phyloP scores from a whole-genome alignment of 2,797 vertebrate genomes.

The Pangasius sanitwongsei region DNA sequence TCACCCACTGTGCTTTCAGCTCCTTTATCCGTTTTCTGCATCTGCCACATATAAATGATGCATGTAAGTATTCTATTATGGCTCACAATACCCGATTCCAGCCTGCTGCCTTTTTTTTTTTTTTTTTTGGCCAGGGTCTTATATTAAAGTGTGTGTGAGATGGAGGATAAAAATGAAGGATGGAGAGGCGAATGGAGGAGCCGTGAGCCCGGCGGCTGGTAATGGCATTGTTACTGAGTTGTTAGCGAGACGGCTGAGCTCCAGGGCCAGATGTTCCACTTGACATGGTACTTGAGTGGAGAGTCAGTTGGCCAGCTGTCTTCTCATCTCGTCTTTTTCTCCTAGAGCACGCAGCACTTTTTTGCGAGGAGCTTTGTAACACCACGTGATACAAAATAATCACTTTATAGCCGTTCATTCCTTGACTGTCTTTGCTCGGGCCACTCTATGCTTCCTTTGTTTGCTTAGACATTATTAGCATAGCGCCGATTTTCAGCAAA shows the following conservation, averaged over 20 bases:
- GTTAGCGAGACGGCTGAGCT: conserved; percentile 47
- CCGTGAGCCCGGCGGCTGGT: not conserved
- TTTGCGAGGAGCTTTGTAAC: not conserved
- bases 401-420: conserved; percentile 2
- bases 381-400: conserved; percentile 21
- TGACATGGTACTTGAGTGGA: conserved; percentile 55
- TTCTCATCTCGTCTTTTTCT: conserved; percentile 30
- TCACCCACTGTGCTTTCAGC: not conserved
- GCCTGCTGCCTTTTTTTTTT: not conserved
- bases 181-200: conserved; percentile 2
- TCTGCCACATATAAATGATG: conserved; percentile 9
- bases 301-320: conserved; percentile 58
- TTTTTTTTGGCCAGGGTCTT: not conserved
- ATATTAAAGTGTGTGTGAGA: conserved; percentile 21
- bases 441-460: not conserved
- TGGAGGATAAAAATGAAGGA: conserved; percentile 25
- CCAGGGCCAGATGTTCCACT: conserved; percentile 64
- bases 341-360: not conserved
- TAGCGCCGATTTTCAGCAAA: not conserved
- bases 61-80: not conserved
- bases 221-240: conserved; percentile 37
- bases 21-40: not conserved
- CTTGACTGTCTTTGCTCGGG: not conserved
- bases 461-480: not conserved
- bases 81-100: not conserved